These are phyloP conservation scores for Pelodiscus sinensis DNA, from an alignment of 2,113 vertebrate species.

Conservation along the genomic window DNA sequence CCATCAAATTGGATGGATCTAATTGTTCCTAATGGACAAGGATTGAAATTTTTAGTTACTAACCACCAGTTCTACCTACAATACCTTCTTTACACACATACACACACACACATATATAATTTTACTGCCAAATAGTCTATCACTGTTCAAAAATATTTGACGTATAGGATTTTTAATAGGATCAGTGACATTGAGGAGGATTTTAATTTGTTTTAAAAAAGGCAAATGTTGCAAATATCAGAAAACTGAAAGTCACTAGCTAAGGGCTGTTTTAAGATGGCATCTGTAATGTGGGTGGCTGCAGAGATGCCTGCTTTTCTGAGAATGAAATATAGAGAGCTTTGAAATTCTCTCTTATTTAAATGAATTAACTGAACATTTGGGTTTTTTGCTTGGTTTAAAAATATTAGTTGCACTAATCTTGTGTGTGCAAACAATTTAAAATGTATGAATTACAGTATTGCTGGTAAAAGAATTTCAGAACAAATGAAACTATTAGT, in stretches of 20 bases:
- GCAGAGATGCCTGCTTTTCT: not conserved
- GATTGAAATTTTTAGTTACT: not conserved
- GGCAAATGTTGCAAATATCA: conserved; percentile 52
- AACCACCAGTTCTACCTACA: not conserved
- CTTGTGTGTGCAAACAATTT: conserved; percentile 15
- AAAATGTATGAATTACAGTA: not conserved
- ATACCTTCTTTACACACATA: not conserved
- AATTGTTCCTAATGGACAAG: not conserved
- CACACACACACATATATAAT: not conserved
- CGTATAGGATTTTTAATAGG: conserved; percentile 56
- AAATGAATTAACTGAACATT: conserved; percentile 54
- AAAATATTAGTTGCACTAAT: conserved; percentile 32
- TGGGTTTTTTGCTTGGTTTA: conserved; percentile 30
- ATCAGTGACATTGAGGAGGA: conserved; percentile 57
- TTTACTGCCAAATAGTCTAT: conserved; percentile 31
- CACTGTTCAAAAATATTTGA: not conserved
- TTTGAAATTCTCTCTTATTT: conserved; percentile 28
- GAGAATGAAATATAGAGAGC: conserved; percentile 54
- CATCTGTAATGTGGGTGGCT: conserved; percentile 69
- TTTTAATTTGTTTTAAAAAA: not conserved
- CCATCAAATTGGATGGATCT: not conserved
- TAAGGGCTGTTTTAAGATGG: conserved; percentile 47
- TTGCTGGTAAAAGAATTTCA: conserved; percentile 1
- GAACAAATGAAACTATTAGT: not conserved
- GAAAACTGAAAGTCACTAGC: conserved; percentile 43